These are phyloP conservation scores for Nesogale talazaci DNA, from an alignment of 2,113 vertebrate species.

Conservation along the genomic window DNA sequence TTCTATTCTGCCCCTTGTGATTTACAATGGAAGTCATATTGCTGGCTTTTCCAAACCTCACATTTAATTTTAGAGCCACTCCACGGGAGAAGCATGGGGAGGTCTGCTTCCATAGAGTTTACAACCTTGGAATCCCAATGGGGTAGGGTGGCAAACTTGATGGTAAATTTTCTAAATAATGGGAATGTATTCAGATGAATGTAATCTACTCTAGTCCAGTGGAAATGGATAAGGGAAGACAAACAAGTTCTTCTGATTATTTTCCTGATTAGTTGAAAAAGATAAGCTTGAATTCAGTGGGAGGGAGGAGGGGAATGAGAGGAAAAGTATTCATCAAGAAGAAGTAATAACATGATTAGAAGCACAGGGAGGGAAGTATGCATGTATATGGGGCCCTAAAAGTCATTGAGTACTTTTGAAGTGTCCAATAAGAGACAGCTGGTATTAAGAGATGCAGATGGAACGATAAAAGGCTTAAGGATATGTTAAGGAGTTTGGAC, in stretches of 20 bases:
- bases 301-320: not conserved
- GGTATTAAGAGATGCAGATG: not conserved
- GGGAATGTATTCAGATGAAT: too few relatives aligned
- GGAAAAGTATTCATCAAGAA: not conserved
- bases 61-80: too few relatives aligned
- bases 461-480: not conserved
- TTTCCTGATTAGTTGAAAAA: not conserved
- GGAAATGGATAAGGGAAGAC: too few relatives aligned
- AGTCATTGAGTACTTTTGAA: not conserved
- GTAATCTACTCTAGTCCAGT: too few relatives aligned
- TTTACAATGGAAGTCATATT: too few relatives aligned
- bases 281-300: not conserved
- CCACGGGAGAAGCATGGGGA: too few relatives aligned
- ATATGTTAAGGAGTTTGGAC: not conserved
- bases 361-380: not conserved
- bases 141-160: too few relatives aligned
- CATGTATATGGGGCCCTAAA: not conserved
- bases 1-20: too few relatives aligned
- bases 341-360: not conserved
- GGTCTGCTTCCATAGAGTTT: too few relatives aligned
- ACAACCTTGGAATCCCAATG: too few relatives aligned
- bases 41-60: too few relatives aligned
- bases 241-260: not conserved
- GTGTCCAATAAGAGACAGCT: not conserved
- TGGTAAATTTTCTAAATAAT: too few relatives aligned